Percentiles rank a stretch among this genome's conserved stretches.
Evolutionary conservation across 2,113 vertebrate genomes (phyloP).

Genomic region (Clarias macrocephalus): DNA sequence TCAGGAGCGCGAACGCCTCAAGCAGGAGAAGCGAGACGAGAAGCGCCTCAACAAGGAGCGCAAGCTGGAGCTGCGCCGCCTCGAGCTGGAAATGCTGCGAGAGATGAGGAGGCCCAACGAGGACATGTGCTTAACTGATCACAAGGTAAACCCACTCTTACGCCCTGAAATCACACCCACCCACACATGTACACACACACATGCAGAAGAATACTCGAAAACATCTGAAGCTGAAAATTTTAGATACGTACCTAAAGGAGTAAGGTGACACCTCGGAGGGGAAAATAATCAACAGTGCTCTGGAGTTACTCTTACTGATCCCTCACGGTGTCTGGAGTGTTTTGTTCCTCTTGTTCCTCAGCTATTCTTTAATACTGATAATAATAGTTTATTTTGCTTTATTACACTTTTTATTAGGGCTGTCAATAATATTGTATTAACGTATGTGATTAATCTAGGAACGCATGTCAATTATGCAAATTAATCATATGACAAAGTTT

Average conservation of each 20-base stretch:
- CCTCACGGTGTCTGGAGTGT: background rate
- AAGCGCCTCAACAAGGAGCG: constrained; percentile 97
- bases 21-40: constrained; percentile 97
- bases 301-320: background rate
- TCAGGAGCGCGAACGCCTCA: constrained; percentile 94
- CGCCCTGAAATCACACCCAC: background rate
- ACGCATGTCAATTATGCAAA: no score
- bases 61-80: constrained; percentile 89
- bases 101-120: constrained; percentile 98
- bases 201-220: background rate
- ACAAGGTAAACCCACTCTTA: constrained; percentile 60
- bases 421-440: no score
- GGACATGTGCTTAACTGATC: constrained; percentile 98
- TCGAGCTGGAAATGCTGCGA: constrained; percentile 95
- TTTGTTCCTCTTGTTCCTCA: background rate
- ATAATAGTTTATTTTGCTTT: no score
- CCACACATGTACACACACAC: background rate
- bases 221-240: background rate
- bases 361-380: background rate
- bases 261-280: background rate
- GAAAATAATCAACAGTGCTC: background rate
- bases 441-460: no score
- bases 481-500: no score
- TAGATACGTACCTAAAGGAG: background rate
- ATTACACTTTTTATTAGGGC: no score